A percentile compares a stretch with the other conserved stretches of the same genome.
phyloP scores from a whole-genome alignment of 2,113 vertebrate species.

The Heterotilapia buettikoferi region DNA sequence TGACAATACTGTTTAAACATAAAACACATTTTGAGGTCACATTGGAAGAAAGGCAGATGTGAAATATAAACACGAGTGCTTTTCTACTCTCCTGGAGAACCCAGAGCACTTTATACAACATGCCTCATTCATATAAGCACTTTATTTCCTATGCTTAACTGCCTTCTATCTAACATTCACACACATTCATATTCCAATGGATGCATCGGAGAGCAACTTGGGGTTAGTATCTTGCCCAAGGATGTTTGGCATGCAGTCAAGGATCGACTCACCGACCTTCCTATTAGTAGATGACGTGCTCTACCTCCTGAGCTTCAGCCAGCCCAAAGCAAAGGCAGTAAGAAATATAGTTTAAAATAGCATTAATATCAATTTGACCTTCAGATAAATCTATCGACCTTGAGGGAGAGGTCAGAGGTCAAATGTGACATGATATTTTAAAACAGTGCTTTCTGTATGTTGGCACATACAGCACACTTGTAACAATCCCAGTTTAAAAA shows the following conservation, averaged over 20 bases:
- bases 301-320: background rate
- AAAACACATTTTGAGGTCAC: too few species aligned
- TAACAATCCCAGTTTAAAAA: accelerated
- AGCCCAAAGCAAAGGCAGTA: background rate
- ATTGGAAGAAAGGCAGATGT: too few species aligned
- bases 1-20: too few species aligned
- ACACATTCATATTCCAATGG: accelerated
- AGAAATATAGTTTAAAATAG: background rate
- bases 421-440: accelerated
- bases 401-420: background rate
- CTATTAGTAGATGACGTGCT: background rate
- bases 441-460: accelerated
- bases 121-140: background rate
- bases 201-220: background rate
- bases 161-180: background rate
- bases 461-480: accelerated
- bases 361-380: background rate
- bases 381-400: background rate
- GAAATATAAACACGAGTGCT: too few species aligned
- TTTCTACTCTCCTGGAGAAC: too few species aligned
- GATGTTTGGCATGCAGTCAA: background rate
- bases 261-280: background rate
- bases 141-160: background rate
- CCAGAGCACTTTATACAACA: background rate
- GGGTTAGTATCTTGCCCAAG: background rate